Conservation (phyloP, 2,888 invertebrate genomes). For the Eupelmus urozonus region DNA sequence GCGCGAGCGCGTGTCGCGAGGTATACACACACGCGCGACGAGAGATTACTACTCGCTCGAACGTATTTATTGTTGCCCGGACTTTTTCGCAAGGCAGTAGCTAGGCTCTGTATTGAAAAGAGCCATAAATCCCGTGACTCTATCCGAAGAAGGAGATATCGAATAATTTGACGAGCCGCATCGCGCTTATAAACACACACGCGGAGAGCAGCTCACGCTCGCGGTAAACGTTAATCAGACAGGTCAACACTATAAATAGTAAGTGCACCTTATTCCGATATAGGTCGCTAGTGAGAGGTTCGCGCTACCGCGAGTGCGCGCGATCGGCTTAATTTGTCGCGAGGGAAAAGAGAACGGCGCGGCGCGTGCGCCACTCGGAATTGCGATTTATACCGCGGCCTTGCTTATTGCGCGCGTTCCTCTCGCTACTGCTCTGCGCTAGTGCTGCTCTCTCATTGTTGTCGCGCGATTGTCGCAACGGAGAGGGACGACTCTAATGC, state of each 20-base stretch:
- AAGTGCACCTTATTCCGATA: constrained; percentile 59
- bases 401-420: constrained; percentile 53
- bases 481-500: too few relatives aligned
- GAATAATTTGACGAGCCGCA: constrained; percentile 32
- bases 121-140: constrained; percentile 12
- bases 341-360: constrained; percentile 60
- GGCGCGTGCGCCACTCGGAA: constrained; percentile 53
- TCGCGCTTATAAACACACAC: background rate
- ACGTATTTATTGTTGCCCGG: background rate
- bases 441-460: constrained; percentile 9
- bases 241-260: constrained; percentile 61
- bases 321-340: constrained; percentile 66
- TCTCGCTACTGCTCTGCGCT: background rate
- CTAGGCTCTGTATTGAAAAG: background rate
- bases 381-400: constrained; percentile 50
- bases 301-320: constrained; percentile 55
- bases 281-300: constrained; percentile 69
- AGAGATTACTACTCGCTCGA: too few relatives aligned
- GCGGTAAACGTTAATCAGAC: constrained; percentile 50
- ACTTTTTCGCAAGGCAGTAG: constrained; percentile 13
- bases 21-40: too few relatives aligned
- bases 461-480: background rate
- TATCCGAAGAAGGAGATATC: background rate
- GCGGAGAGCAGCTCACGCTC: background rate
- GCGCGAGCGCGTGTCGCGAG: too few relatives aligned